These are phyloP conservation scores for Lateolabrax maculatus DNA, from an alignment of 2,797 vertebrate genomes.

Conservation along the genomic window DNA sequence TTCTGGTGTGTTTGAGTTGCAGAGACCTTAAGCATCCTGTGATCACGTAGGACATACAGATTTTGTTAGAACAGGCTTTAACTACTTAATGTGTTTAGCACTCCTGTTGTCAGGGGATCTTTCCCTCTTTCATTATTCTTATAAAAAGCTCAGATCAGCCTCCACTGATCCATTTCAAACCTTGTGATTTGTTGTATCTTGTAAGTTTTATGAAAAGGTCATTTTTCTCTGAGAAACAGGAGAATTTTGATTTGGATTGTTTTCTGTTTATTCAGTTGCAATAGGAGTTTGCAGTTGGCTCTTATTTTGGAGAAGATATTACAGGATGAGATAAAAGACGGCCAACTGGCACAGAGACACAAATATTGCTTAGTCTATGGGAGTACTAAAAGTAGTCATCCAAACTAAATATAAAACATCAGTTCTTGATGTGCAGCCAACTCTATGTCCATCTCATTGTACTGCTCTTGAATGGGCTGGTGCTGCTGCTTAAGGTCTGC, in stretches of 20 bases:
- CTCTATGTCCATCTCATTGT: not conserved
- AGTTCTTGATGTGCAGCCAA: constrained; percentile 36
- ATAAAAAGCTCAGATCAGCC: not conserved
- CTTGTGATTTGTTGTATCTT: constrained; percentile 1
- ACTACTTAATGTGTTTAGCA: not conserved
- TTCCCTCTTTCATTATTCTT: not conserved
- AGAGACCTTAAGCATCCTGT: not conserved
- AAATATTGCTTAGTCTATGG: constrained; percentile 7
- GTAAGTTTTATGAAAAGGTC: not conserved
- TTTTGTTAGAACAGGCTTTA: constrained; percentile 7
- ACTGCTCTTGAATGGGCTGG: not conserved
- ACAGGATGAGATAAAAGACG: not conserved
- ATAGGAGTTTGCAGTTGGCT: constrained; percentile 13
- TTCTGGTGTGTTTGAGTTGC: not conserved
- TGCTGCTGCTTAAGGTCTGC: not conserved
- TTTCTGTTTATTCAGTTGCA: constrained; percentile 7
- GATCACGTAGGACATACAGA: not conserved
- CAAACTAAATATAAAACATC: constrained; percentile 14
- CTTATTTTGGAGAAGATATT: constrained; percentile 12
- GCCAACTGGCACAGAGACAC: constrained; percentile 20
- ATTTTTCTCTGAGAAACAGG: constrained; percentile 8
- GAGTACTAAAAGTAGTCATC: constrained; percentile 9
- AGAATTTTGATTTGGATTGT: not conserved
- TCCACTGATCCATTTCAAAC: not conserved
- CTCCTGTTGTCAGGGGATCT: not conserved